These are phyloP conservation scores for Geopemphigus sp. DNA, from an alignment of 1,140 invertebrate genomes.

Conservation along the genomic window DNA sequence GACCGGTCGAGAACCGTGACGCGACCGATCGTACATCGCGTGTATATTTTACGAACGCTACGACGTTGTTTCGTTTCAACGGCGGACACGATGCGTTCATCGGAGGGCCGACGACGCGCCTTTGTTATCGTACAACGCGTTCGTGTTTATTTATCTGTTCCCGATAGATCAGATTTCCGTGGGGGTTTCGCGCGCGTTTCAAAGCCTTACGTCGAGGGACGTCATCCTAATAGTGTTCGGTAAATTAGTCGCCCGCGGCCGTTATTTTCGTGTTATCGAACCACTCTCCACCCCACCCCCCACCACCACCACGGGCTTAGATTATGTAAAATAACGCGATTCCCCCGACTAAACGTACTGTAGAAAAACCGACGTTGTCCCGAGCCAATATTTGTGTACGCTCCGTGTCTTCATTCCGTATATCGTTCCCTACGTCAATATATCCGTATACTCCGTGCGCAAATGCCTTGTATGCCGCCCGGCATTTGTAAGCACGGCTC, in stretches of 20 bases:
- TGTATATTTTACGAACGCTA: no score
- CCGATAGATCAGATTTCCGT: neutral
- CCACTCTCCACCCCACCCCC: no score
- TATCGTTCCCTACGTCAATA: no score
- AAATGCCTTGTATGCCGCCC: no score
- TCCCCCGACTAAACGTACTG: neutral
- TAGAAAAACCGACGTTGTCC: neutral
- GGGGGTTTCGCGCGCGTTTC: conserved; percentile 4
- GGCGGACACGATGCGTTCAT: neutral
- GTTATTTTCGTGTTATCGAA: neutral
- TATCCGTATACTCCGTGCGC: no score
- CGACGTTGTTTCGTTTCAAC: no score
- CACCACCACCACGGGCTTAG: no score
- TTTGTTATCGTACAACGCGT: neutral
- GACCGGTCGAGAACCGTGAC: no score
- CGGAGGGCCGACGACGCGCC: neutral
- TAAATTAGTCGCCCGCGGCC: conserved; percentile 37
- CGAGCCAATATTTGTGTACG: neutral
- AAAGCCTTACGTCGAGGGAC: conserved; percentile 20
- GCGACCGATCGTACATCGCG: no score
- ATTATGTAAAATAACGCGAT: neutral
- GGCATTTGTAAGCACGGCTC: no score
- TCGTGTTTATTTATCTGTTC: conserved; percentile 5
- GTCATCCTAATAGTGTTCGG: conserved; percentile 11
- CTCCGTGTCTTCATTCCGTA: no score